These are phyloP conservation scores for Phalacrocorax aristotelis DNA, from an alignment of 2,113 vertebrate genomes.

Conservation along the genomic window DNA sequence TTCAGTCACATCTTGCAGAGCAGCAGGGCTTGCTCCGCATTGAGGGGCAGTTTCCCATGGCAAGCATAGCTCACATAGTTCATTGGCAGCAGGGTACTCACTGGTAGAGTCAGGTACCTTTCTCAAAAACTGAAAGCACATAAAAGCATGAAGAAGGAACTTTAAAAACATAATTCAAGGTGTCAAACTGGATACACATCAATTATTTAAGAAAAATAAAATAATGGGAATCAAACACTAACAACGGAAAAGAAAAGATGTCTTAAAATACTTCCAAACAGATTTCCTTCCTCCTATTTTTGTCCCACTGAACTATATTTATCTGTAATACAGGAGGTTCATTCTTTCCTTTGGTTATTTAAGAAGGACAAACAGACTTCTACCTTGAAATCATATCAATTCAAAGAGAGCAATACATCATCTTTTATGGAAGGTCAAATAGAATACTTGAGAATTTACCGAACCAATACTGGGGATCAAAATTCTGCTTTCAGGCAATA, in stretches of 20 bases:
- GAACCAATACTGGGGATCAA: conserved; percentile 11
- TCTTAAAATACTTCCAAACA: conserved; percentile 34
- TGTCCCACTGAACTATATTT: conserved; percentile 50
- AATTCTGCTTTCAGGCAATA: background rate
- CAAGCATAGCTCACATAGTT: background rate
- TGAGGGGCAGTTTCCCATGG: background rate
- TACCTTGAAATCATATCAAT: conserved; percentile 3
- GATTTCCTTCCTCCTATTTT: conserved; percentile 33
- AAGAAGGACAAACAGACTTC: conserved; percentile 51
- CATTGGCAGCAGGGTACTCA: background rate
- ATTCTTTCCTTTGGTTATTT: conserved; percentile 35
- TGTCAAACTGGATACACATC: background rate
- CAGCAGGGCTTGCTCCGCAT: background rate
- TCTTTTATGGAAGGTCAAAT: conserved; percentile 14
- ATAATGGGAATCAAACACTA: background rate
- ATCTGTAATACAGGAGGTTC: conserved; percentile 2
- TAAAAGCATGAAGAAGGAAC: background rate
- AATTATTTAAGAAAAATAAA: conserved; percentile 51
- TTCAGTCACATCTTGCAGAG: background rate
- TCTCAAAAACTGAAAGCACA: background rate
- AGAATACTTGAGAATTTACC: conserved; percentile 12
- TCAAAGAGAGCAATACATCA: background rate
- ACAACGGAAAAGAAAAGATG: background rate
- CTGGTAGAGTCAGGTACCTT: background rate
- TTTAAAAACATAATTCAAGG: background rate